These are phyloP conservation scores for Podarcis cretensis DNA, from an alignment of 2,113 vertebrate species.

Conservation along the genomic window DNA sequence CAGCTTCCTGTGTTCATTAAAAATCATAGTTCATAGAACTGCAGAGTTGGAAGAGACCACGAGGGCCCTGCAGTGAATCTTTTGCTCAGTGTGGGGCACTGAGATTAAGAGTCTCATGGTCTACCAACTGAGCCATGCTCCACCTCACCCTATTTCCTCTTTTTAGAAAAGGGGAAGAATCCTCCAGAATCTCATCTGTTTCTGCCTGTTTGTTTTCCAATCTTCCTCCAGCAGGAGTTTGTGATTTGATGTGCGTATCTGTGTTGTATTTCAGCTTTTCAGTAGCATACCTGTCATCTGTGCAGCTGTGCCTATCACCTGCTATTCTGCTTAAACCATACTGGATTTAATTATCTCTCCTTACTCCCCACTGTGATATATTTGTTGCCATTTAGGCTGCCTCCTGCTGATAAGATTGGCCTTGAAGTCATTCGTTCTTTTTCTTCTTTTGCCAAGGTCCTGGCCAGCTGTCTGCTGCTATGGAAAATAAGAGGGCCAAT, in stretches of 20 bases:
- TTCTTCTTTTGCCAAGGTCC: background rate
- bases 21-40: no score
- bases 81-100: no score
- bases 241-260: background rate
- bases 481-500: background rate
- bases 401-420: background rate
- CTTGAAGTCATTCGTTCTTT: background rate
- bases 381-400: accelerated
- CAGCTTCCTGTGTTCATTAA: no score
- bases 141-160: no score
- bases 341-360: background rate
- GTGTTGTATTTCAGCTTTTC: background rate
- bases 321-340: background rate
- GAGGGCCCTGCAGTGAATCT: no score
- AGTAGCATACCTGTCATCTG: background rate
- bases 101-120: no score
- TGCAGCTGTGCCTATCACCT: background rate
- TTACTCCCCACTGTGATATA: background rate
- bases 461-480: background rate
- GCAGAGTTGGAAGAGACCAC: no score
- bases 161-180: constrained; percentile 11
- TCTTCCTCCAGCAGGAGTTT: background rate
- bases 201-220: background rate
- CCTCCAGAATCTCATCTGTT: background rate
- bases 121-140: no score